phyloP scores from a whole-genome alignment of 2,797 vertebrate genomes.

The Morus bassanus region DNA sequence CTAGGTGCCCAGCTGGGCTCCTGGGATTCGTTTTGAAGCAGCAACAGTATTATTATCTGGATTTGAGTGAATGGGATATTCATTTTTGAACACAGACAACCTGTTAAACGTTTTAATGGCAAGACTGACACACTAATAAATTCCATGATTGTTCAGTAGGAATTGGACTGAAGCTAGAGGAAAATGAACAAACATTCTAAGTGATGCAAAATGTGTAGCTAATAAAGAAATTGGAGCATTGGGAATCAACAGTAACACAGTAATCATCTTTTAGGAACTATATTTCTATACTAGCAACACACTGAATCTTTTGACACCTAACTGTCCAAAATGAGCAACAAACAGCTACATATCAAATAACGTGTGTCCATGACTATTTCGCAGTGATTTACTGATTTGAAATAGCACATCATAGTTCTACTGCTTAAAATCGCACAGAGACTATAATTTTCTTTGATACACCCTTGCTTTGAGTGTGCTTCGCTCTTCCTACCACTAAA shows the following conservation, averaged over 20 bases:
- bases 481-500: not conserved
- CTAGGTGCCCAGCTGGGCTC: not conserved
- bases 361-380: not conserved
- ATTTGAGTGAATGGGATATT: not conserved
- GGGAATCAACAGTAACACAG: not conserved
- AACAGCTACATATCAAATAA: not conserved
- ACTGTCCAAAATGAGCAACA: not conserved
- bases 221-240: not conserved
- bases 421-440: not conserved
- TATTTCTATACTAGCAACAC: not conserved
- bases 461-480: not conserved
- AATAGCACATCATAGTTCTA: not conserved
- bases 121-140: not conserved
- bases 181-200: not conserved
- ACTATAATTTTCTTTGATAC: not conserved
- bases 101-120: not conserved
- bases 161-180: not conserved
- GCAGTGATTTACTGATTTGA: not conserved
- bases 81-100: not conserved
- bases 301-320: not conserved
- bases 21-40: not conserved
- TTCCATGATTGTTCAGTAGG: not conserved
- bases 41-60: not conserved
- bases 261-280: not conserved
- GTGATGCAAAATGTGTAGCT: not conserved